Conservation (phyloP, 2,113 vertebrate species). For the Furnarius figulus region DNA sequence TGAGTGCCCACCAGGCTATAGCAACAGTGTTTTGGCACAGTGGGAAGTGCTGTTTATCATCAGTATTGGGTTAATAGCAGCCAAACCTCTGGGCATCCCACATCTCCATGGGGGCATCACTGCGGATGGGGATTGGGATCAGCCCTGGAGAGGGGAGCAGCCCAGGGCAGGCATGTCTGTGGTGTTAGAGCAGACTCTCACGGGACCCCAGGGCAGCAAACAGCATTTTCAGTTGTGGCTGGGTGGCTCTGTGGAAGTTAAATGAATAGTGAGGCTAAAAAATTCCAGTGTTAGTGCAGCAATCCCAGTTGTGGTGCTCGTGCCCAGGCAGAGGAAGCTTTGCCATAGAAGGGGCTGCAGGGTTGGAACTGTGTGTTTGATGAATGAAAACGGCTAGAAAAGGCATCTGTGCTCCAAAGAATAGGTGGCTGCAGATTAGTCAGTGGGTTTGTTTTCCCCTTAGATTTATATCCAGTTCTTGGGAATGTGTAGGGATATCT, state of each 20-base stretch:
- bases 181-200: background rate
- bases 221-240: background rate
- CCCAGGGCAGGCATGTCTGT: background rate
- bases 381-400: slow-evolving; percentile 33
- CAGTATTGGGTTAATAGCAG: background rate
- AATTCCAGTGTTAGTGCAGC: background rate
- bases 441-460: background rate
- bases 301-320: background rate
- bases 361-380: background rate
- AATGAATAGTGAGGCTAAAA: background rate
- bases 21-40: background rate
- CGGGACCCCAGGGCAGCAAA: background rate
- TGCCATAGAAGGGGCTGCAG: slow-evolving; percentile 34
- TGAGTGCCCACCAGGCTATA: background rate
- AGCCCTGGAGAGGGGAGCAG: background rate
- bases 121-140: fast-evolving
- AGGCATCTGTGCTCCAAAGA: background rate
- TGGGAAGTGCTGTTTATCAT: background rate
- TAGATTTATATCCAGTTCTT: background rate
- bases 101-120: background rate
- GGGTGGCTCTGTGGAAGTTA: background rate
- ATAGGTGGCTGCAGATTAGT: background rate
- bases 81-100: background rate
- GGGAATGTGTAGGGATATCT: background rate
- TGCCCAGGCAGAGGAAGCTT: background rate